Evolutionary conservation across 1,140 invertebrate genomes (phyloP).

Genomic region (Riptortus pedestris): DNA sequence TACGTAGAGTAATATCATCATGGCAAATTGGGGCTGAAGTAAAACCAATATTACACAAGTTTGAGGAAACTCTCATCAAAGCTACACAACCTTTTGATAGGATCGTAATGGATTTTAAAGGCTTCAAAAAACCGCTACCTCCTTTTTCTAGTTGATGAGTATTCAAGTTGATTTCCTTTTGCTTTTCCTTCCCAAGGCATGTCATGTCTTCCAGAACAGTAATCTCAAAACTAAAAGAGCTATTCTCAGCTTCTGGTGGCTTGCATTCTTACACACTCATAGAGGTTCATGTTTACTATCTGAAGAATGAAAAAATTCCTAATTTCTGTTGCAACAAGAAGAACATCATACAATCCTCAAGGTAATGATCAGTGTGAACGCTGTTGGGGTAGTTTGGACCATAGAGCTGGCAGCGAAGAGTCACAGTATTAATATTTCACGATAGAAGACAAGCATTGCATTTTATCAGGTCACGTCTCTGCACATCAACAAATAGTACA

Average conservation of each 20-base stretch:
- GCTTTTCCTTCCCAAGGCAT: slow-evolving; percentile 30
- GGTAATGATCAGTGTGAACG: slow-evolving; percentile 25
- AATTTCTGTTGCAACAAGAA: slow-evolving; percentile 26
- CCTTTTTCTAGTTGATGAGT: slow-evolving; percentile 33
- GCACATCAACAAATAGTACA: slow-evolving; percentile 20
- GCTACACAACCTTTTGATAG: slow-evolving; percentile 31
- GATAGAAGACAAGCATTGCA: slow-evolving; percentile 12
- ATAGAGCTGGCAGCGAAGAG: slow-evolving; percentile 8
- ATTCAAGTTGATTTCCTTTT: slow-evolving; percentile 35
- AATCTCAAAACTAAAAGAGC: slow-evolving; percentile 28
- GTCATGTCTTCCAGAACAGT: slow-evolving; percentile 27
- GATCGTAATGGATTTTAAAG: slow-evolving; percentile 34
- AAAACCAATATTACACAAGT: slow-evolving; percentile 8
- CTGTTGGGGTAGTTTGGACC: slow-evolving; percentile 29
- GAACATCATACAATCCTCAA: slow-evolving; percentile 28
- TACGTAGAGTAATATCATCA: slow-evolving; percentile 30
- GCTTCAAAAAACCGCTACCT: slow-evolving; percentile 28
- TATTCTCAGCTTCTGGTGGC: slow-evolving; percentile 30
- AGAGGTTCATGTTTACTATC: slow-evolving; percentile 30
- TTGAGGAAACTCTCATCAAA: slow-evolving; percentile 29
- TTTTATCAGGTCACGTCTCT: slow-evolving; percentile 21
- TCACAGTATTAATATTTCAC: not conserved
- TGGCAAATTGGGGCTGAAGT: no score
- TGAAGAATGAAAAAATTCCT: slow-evolving; percentile 26
- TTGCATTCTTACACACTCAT: slow-evolving; percentile 30